phyloP scores from a whole-genome alignment of 2,888 invertebrate genomes.

The Nasonovia ribisnigri region DNA sequence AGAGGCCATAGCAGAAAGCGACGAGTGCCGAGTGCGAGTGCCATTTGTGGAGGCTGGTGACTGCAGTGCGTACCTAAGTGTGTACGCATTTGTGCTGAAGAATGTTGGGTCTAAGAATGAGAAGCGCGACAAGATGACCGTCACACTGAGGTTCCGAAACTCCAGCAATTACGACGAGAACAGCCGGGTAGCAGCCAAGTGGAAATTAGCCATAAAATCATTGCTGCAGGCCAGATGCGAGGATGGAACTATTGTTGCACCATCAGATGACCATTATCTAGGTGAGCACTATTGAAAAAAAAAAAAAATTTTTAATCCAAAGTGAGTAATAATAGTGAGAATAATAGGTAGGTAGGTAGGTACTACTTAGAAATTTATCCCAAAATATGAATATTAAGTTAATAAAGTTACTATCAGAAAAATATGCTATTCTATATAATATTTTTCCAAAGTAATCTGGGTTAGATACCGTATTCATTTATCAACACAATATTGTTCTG shows the following conservation, averaged over 20 bases:
- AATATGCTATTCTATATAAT: not conserved
- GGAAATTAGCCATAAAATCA: constrained; percentile 83
- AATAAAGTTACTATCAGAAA: not conserved
- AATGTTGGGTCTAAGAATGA: constrained; percentile 73
- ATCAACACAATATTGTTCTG: not conserved
- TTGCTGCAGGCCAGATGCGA: constrained; percentile 71
- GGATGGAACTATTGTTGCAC: constrained; percentile 43
- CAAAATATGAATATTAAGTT: not conserved
- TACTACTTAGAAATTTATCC: not conserved
- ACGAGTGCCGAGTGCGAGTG: constrained; percentile 27
- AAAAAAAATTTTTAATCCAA: not conserved
- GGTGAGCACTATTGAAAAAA: constrained; percentile 15
- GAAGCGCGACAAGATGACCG: constrained; percentile 83
- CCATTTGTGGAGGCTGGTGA: constrained; percentile 80
- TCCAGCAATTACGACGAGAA: constrained; percentile 90
- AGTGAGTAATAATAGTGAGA: not conserved
- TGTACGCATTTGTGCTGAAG: constrained; percentile 85
- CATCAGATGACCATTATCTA: constrained; percentile 37
- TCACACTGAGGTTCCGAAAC: constrained; percentile 85
- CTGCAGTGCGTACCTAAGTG: constrained; percentile 85
- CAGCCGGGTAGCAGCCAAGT: constrained; percentile 85
- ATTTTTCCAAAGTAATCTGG: not conserved
- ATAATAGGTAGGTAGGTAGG: not conserved
- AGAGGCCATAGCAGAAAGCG: not conserved
- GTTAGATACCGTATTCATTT: not conserved